Conservation (phyloP, 2,888 invertebrate genomes). For the Homarus gammarus region DNA sequence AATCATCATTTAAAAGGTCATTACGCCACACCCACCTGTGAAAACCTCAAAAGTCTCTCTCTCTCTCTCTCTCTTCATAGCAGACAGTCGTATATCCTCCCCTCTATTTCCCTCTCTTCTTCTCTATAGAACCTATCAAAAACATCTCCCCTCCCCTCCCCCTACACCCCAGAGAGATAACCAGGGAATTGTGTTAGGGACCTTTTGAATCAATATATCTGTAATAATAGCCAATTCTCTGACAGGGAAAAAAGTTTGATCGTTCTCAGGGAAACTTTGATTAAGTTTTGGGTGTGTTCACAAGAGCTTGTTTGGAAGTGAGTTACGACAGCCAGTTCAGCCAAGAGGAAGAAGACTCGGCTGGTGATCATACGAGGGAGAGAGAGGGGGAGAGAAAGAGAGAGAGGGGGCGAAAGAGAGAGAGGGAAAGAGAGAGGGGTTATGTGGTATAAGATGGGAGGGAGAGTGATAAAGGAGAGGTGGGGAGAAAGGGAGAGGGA, state of each 20-base stretch:
- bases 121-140: too few relatives aligned
- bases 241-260: background rate
- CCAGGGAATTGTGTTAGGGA: background rate
- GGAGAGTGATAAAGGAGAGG: background rate
- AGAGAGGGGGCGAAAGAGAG: background rate
- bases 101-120: too few relatives aligned
- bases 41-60: too few relatives aligned
- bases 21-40: too few relatives aligned
- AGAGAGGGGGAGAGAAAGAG: conserved; percentile 5
- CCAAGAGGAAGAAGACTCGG: background rate
- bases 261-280: background rate
- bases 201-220: background rate
- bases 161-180: background rate
- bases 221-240: background rate
- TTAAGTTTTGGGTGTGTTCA: background rate
- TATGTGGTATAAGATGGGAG: background rate
- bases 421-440: background rate
- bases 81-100: too few relatives aligned
- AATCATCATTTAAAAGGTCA: too few relatives aligned
- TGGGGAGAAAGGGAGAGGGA: background rate
- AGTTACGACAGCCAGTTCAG: background rate
- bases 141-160: too few relatives aligned
- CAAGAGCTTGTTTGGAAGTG: background rate
- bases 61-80: background rate
- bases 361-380: background rate